A percentile compares a stretch with the other conserved stretches of the same genome.
phyloP scores from a whole-genome alignment of 1,140 invertebrate genomes.

The Rhyacophila brunnea region DNA sequence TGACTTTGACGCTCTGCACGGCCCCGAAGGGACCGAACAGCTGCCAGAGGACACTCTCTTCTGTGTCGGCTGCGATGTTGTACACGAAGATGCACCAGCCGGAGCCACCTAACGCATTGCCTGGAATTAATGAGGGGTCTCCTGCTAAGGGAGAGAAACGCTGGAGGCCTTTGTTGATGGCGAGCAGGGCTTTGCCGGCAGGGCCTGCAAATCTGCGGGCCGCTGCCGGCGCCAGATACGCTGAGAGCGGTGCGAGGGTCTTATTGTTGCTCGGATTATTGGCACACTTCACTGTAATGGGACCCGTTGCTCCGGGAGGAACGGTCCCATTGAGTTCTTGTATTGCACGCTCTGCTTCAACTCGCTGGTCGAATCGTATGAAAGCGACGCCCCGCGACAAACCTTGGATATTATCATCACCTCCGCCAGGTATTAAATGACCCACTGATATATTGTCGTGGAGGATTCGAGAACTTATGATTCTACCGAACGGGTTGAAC shows the following conservation, averaged over 20 bases:
- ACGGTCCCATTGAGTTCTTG: conserved; percentile 61
- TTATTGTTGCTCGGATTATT: conserved; percentile 64
- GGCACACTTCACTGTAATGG: conserved; percentile 62
- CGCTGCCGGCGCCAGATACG: conserved; percentile 55
- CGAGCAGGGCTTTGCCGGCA: conserved; percentile 73
- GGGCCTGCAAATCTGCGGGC: conserved; percentile 55
- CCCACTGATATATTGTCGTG: conserved; percentile 79
- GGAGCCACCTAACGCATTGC: conserved; percentile 71
- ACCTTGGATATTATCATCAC: conserved; percentile 48
- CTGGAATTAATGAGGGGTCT: conserved; percentile 73
- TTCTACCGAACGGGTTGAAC: conserved; percentile 78
- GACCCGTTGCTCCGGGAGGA: conserved; percentile 57
- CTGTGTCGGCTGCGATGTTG: conserved; percentile 87
- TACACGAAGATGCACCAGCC: conserved; percentile 94
- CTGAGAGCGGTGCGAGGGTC: conserved; percentile 49
- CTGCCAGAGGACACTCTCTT: conserved; percentile 89
- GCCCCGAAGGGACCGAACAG: conserved; percentile 91
- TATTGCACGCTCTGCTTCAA: conserved; percentile 60
- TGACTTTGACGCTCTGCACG: conserved; percentile 88
- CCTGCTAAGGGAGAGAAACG: conserved; percentile 82
- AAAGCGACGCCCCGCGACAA: conserved; percentile 62
- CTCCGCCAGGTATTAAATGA: conserved; percentile 46
- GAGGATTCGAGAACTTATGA: conserved; percentile 85
- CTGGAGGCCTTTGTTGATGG: conserved; percentile 86
- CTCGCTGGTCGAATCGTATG: conserved; percentile 61